These are phyloP conservation scores for Drosophila elegans DNA, from an alignment of 1,140 invertebrate genomes.

Conservation along the genomic window DNA sequence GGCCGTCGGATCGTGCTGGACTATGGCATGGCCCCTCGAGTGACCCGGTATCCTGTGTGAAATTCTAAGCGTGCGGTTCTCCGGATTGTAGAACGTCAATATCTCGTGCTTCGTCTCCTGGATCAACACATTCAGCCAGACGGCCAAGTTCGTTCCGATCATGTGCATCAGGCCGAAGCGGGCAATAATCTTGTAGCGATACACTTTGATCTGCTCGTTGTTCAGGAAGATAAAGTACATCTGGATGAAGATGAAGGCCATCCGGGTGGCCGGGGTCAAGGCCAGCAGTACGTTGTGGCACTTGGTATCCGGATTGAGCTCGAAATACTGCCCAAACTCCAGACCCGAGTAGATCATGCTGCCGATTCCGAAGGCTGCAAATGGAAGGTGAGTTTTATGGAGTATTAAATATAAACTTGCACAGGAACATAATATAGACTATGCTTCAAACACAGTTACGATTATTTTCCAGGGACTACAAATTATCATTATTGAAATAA, in stretches of 20 bases:
- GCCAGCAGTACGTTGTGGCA: constrained; percentile 95
- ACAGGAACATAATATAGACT: no score
- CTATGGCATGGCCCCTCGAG: constrained; percentile 82
- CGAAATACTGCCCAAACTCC: constrained; percentile 97
- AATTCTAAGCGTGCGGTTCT: constrained; percentile 92
- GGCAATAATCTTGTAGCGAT: constrained; percentile 93
- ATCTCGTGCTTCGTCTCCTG: constrained; percentile 98
- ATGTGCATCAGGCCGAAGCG: constrained; percentile 97
- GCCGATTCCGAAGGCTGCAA: constrained; percentile 95
- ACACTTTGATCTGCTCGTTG: constrained; percentile 96
- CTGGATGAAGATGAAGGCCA: constrained; percentile 97
- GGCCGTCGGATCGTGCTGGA: constrained; percentile 85
- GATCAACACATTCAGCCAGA: constrained; percentile 96
- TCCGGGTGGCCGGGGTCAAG: constrained; percentile 93
- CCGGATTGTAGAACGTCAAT: constrained; percentile 94
- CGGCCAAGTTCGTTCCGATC: constrained; percentile 97
- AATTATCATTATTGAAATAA: no score
- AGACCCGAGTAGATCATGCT: constrained; percentile 97
- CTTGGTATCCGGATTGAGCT: constrained; percentile 92
- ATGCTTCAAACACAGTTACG: no score
- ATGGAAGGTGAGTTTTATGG: background rate
- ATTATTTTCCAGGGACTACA: no score
- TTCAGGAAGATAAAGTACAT: constrained; percentile 99
- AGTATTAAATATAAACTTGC: background rate
- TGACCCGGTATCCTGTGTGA: constrained; percentile 87